Conservation (phyloP, 2,797 vertebrate species). For the Pipistrellus kuhlii region DNA sequence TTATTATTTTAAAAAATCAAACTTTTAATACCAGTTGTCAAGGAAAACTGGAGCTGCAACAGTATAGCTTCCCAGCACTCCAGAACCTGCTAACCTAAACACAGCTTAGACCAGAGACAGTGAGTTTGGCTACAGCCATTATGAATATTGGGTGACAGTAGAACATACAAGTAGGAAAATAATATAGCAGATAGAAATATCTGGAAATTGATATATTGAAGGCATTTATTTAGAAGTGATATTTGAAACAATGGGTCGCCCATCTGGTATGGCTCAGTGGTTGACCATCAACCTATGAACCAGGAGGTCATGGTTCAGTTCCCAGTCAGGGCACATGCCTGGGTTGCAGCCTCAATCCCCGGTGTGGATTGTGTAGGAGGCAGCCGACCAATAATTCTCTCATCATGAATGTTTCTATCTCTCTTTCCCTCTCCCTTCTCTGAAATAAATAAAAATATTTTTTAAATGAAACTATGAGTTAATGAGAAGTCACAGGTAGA, state of each 20-base stretch:
- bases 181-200: neutral
- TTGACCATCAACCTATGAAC: too few relatives aligned
- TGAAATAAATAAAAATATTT: too few relatives aligned
- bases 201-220: neutral
- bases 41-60: neutral
- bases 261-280: neutral
- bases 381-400: too few relatives aligned
- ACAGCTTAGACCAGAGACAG: neutral
- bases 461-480: neutral
- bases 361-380: too few relatives aligned
- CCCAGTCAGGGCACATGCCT: too few relatives aligned
- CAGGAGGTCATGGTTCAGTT: too few relatives aligned
- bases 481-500: conserved; percentile 12
- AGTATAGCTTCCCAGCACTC: neutral
- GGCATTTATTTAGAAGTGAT: neutral
- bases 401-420: too few relatives aligned
- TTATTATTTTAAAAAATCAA: neutral
- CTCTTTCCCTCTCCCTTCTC: too few relatives aligned
- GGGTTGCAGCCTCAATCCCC: too few relatives aligned
- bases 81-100: neutral
- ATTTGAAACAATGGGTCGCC: neutral
- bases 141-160: neutral
- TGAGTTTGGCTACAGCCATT: neutral
- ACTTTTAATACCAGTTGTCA: neutral
- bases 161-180: neutral